Evolutionary conservation across 2,888 invertebrate species (phyloP).

Genomic region (Sesamia inferens): DNA sequence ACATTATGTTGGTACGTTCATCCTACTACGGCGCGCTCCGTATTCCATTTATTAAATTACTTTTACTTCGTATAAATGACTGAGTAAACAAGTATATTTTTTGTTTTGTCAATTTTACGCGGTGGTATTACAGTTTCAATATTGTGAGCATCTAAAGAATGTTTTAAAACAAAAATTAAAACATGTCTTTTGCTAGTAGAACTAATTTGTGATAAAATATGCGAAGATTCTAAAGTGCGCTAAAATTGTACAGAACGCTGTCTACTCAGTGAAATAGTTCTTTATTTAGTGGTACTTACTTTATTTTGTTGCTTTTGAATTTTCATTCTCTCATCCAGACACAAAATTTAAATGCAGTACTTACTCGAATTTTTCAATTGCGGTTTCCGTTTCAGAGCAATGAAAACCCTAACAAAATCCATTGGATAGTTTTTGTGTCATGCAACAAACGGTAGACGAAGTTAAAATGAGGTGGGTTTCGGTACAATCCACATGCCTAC

Average conservation of each 20-base stretch:
- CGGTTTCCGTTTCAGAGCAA: constrained; percentile 28
- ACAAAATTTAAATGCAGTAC: constrained; percentile 27
- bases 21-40: constrained; percentile 59
- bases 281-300: constrained; percentile 31
- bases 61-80: constrained; percentile 71
- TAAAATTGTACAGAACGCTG: constrained; percentile 20
- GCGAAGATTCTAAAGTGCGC: constrained; percentile 28
- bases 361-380: constrained; percentile 28
- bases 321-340: constrained; percentile 27
- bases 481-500: constrained; percentile 24
- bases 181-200: constrained; percentile 30
- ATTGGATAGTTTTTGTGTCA: constrained; percentile 42
- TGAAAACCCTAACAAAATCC: constrained; percentile 41
- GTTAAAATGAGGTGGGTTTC: constrained; percentile 35
- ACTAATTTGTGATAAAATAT: constrained; percentile 45
- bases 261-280: constrained; percentile 27
- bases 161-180: constrained; percentile 18
- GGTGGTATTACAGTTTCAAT: constrained; percentile 52
- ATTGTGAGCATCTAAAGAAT: constrained; percentile 16
- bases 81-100: constrained; percentile 70
- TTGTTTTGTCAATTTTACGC: constrained; percentile 54
- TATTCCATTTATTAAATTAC: constrained; percentile 80
- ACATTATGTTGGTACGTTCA: constrained; percentile 58
- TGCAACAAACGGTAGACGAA: constrained; percentile 38
- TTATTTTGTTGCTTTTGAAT: constrained; percentile 33